Evolutionary conservation across 2,797 vertebrate species (phyloP).

Genomic region (Oceanodroma leucorhoa): DNA sequence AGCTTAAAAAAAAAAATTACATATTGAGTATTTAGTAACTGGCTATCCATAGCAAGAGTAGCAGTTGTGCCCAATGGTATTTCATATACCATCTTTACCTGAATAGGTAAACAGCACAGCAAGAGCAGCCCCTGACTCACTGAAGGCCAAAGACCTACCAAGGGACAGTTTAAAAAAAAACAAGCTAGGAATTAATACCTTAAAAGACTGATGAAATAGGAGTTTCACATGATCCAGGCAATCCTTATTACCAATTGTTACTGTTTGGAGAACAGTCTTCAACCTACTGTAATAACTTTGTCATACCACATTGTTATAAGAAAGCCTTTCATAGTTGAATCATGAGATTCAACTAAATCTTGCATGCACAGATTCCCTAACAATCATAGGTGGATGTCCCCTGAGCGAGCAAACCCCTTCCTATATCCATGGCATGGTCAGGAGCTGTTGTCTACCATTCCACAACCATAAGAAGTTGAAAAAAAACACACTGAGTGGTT

Average conservation of each 20-base stretch:
- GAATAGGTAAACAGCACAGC: not conserved
- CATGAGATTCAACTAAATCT: not conserved
- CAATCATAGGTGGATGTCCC: not conserved
- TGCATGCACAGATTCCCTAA: not conserved
- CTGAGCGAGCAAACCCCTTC: not conserved
- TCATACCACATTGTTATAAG: not conserved
- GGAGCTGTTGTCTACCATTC: not conserved
- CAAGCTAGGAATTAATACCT: not conserved
- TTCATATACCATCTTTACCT: not conserved
- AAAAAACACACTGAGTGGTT: not conserved
- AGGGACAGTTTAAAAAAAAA: not conserved
- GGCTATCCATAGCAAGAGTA: not conserved
- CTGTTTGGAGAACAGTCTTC: not conserved
- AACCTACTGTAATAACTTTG: not conserved
- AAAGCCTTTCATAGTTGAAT: not conserved
- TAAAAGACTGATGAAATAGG: not conserved
- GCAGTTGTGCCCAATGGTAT: not conserved
- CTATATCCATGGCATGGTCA: rapidly evolving
- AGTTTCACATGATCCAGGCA: not conserved
- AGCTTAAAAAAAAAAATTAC: not conserved
- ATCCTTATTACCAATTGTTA: not conserved
- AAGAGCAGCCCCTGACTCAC: not conserved
- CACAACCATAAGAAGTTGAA: rapidly evolving
- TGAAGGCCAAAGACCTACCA: not conserved
- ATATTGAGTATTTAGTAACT: not conserved